phyloP scores from a whole-genome alignment of 2,888 invertebrate genomes.

The Noctua fimbriata region DNA sequence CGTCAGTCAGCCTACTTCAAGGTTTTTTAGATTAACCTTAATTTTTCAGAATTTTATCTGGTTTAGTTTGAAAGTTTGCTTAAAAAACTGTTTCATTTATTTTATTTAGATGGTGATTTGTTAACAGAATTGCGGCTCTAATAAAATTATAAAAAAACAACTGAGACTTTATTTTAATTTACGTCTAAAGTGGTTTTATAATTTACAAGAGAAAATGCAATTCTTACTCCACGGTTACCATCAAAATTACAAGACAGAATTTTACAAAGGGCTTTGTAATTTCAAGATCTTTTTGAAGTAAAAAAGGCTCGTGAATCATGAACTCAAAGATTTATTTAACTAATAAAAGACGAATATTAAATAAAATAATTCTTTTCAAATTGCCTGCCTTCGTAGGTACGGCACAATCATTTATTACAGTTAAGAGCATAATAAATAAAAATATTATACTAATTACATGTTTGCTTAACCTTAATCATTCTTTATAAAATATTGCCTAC shows the following conservation, averaged over 20 bases:
- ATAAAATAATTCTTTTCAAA: neutral
- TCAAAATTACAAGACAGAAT: slow-evolving; percentile 3
- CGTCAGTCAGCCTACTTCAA: neutral
- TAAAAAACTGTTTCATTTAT: neutral
- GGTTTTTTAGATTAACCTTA: neutral
- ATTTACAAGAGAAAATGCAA: neutral
- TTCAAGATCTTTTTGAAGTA: neutral
- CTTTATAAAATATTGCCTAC: slow-evolving; percentile 27
- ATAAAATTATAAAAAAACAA: neutral
- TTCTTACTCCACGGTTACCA: neutral
- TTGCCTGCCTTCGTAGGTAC: neutral
- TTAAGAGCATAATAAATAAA: slow-evolving; percentile 15
- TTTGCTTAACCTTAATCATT: slow-evolving; percentile 23
- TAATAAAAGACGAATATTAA: slow-evolving; percentile 1
- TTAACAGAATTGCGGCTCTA: neutral
- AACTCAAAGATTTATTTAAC: slow-evolving; percentile 12
- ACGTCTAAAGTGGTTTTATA: neutral
- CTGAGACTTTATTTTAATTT: neutral
- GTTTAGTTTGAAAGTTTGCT: neutral
- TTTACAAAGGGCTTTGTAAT: neutral
- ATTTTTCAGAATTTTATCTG: neutral
- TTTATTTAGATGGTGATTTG: neutral
- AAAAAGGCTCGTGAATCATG: neutral
- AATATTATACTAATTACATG: slow-evolving; percentile 26
- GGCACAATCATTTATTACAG: slow-evolving; percentile 37